Conservation (phyloP, 2,888 invertebrate genomes). For the Meghimatium bilineatum region DNA sequence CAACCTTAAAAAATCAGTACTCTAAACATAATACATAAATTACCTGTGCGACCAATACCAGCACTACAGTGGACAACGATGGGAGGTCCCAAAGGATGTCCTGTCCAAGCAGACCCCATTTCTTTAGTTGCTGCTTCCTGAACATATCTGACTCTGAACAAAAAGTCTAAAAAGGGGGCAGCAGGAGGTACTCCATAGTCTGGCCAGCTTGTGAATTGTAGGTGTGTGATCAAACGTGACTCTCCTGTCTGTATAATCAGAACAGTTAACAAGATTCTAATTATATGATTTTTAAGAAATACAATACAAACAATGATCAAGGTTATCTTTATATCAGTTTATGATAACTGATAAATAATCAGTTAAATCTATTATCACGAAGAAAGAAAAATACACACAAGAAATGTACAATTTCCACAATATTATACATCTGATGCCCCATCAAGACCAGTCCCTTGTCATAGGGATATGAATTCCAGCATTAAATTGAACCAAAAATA, state of each 20-base stretch:
- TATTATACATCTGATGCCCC: no score
- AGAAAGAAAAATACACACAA: no score
- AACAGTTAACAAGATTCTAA: not conserved
- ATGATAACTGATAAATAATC: no score
- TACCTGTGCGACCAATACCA: conserved; percentile 79
- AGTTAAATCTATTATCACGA: no score
- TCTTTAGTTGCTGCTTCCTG: conserved; percentile 84
- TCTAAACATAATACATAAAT: not conserved
- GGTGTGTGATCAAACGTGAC: conserved; percentile 87
- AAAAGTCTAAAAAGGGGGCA: conserved; percentile 91
- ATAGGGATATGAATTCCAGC: no score
- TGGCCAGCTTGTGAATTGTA: conserved; percentile 94
- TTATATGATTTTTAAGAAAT: not conserved
- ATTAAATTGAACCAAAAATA: no score
- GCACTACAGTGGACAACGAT: conserved; percentile 79
- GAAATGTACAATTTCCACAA: no score
- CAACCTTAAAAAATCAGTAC: not conserved
- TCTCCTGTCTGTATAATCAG: conserved; percentile 73
- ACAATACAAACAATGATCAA: not conserved
- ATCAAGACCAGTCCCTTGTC: no score
- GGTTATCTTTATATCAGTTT: not conserved
- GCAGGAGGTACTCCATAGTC: conserved; percentile 97
- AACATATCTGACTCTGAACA: conserved; percentile 86
- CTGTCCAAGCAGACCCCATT: conserved; percentile 92
- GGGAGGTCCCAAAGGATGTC: conserved; percentile 91